A percentile compares a stretch with the other conserved stretches of the same genome.
These are phyloP conservation scores for Hypsibius dujardini DNA, from an alignment of 1,140 invertebrate species.

Conservation along the genomic window DNA sequence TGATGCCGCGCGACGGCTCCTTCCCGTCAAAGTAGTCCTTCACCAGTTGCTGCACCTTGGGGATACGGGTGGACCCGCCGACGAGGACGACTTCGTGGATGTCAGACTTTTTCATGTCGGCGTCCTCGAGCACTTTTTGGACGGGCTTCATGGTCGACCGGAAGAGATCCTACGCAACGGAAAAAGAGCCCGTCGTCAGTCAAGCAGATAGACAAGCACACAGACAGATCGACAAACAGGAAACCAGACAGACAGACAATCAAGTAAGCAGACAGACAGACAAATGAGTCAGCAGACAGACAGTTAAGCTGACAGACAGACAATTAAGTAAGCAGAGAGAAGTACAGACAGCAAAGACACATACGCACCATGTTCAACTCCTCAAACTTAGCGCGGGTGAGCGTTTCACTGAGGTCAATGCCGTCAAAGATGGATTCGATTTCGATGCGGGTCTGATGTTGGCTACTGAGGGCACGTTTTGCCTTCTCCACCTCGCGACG, in stretches of 20 bases:
- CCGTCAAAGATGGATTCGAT: constrained; percentile 98
- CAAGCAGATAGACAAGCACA: constrained; percentile 14
- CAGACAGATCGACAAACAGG: no score
- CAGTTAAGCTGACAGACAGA: no score
- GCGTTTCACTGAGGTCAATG: constrained; percentile 96
- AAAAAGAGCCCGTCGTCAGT: background rate
- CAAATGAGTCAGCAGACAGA: no score
- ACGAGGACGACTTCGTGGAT: constrained; percentile 97
- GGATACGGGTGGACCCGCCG: constrained; percentile 95
- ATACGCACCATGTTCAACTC: constrained; percentile 74
- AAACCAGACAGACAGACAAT: no score
- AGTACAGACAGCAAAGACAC: background rate
- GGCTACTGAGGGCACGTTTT: constrained; percentile 80
- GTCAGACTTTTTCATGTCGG: constrained; percentile 95
- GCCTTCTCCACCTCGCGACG: constrained; percentile 93
- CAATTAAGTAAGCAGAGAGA: no score
- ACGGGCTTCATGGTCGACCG: constrained; percentile 93
- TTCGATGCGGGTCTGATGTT: constrained; percentile 91
- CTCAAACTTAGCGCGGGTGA: constrained; percentile 97
- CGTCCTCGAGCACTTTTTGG: constrained; percentile 91
- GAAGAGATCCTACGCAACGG: constrained; percentile 59
- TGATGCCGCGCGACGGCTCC: constrained; percentile 91
- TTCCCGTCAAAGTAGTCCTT: constrained; percentile 97
- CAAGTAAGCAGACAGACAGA: no score
- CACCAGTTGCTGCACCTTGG: constrained; percentile 93